phyloP scores from a whole-genome alignment of 2,888 invertebrate genomes.

The Cistogaster globosa region DNA sequence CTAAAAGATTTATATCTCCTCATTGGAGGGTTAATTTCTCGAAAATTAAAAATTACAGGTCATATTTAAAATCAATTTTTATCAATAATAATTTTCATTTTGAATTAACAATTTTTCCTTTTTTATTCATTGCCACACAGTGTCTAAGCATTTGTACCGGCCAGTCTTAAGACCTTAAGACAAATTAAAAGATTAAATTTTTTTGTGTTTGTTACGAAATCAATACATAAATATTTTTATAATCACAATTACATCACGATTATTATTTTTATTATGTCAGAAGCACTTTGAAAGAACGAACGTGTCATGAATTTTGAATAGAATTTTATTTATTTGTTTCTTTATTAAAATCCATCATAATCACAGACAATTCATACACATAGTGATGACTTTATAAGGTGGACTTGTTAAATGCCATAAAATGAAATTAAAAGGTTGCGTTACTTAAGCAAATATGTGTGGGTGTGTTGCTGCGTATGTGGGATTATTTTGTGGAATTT shows the following conservation, averaged over 20 bases:
- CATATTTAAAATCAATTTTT: too few relatives aligned
- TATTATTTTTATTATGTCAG: conserved; percentile 39
- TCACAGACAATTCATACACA: conserved; percentile 30
- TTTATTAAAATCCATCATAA: conserved; percentile 50
- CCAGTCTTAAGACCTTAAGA: conserved; percentile 3
- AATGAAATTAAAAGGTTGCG: conserved; percentile 29
- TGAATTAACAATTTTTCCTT: too few relatives aligned
- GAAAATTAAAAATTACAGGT: too few relatives aligned
- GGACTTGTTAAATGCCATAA: conserved; percentile 37
- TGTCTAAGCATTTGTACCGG: neutral
- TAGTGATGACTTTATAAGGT: conserved; percentile 59
- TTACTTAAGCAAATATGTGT: neutral
- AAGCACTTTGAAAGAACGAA: conserved; percentile 31
- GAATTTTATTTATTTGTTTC: conserved; percentile 9
- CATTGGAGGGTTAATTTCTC: too few relatives aligned
- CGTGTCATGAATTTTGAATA: conserved; percentile 63
- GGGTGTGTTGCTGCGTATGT: neutral
- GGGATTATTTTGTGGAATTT: conserved; percentile 14
- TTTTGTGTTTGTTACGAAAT: conserved; percentile 7
- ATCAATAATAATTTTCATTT: neutral
- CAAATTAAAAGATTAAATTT: conserved; percentile 15
- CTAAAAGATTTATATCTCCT: too few relatives aligned
- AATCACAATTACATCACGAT: conserved; percentile 61
- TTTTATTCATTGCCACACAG: conserved; percentile 6
- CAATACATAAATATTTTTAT: conserved; percentile 47